phyloP scores from a whole-genome alignment of 2,797 vertebrate genomes.

The Neosalanx taihuensis region DNA sequence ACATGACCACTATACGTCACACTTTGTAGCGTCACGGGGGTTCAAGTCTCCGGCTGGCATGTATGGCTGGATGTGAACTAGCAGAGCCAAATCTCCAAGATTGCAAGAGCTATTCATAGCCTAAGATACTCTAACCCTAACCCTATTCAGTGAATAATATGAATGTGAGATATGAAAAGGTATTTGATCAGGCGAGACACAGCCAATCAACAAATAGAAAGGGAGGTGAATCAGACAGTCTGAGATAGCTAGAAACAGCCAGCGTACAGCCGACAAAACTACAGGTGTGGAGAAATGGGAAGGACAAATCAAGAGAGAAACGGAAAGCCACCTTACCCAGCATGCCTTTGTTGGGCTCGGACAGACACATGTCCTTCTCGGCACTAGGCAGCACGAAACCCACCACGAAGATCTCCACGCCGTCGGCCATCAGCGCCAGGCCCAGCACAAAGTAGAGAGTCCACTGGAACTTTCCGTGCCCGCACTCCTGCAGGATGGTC shows the following conservation, averaged over 20 bases:
- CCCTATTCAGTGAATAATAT: too few relatives aligned
- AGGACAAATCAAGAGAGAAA: not conserved
- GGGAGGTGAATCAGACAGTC: not conserved
- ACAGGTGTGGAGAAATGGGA: not conserved
- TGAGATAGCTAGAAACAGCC: not conserved
- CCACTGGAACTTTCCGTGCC: slow-evolving; percentile 97
- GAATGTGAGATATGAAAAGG: not conserved
- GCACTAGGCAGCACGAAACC: slow-evolving; percentile 96
- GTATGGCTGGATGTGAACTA: not conserved
- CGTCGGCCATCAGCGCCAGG: slow-evolving; percentile 94
- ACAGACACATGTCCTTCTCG: slow-evolving; percentile 97
- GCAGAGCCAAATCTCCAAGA: not conserved
- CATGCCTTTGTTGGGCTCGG: slow-evolving; percentile 97
- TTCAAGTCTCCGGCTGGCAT: not conserved
- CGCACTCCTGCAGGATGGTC: slow-evolving; percentile 92
- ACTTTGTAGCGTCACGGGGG: not conserved
- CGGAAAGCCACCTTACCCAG: slow-evolving; percentile 81
- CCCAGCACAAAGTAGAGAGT: slow-evolving; percentile 95
- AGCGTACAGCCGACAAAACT: not conserved
- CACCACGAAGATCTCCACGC: slow-evolving; percentile 95
- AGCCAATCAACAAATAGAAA: not conserved
- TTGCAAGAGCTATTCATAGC: too few relatives aligned
- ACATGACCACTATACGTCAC: slow-evolving; percentile 10
- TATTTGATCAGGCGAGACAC: not conserved
- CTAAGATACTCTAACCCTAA: too few relatives aligned